A percentile compares a stretch with the other conserved stretches of the same genome.
Evolutionary conservation across 2,113 vertebrate genomes (phyloP).

Genomic region (Lycaon pictus): DNA sequence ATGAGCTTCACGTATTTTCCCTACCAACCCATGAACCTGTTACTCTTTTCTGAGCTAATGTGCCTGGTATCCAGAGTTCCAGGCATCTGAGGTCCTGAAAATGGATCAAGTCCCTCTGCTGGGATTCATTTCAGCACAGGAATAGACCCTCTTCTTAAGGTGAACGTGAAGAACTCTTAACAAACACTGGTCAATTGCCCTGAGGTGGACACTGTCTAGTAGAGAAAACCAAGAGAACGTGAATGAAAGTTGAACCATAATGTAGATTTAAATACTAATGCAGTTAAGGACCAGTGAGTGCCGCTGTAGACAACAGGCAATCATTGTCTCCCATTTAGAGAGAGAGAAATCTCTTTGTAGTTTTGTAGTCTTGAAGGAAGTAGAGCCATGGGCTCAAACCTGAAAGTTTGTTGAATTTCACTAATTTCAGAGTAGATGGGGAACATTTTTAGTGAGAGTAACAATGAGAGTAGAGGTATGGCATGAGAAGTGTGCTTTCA

Average conservation of each 20-base stretch:
- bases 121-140: neutral
- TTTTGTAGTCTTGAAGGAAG: neutral
- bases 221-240: neutral
- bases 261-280: neutral
- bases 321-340: neutral
- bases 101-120: constrained; percentile 9
- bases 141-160: neutral
- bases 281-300: neutral
- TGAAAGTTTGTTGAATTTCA: neutral
- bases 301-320: neutral
- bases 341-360: neutral
- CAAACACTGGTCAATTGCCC: neutral
- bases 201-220: neutral
- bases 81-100: constrained; percentile 37
- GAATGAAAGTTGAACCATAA: neutral
- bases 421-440: neutral
- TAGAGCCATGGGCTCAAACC: neutral
- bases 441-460: neutral
- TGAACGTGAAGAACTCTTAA: neutral
- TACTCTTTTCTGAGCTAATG: neutral
- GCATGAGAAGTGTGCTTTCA: neutral
- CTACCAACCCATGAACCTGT: neutral
- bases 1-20: neutral
- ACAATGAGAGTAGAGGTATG: neutral
- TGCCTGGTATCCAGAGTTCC: neutral